These are phyloP conservation scores for Galago senegalensis DNA, from an alignment of 2,797 vertebrate genomes.

Conservation along the genomic window DNA sequence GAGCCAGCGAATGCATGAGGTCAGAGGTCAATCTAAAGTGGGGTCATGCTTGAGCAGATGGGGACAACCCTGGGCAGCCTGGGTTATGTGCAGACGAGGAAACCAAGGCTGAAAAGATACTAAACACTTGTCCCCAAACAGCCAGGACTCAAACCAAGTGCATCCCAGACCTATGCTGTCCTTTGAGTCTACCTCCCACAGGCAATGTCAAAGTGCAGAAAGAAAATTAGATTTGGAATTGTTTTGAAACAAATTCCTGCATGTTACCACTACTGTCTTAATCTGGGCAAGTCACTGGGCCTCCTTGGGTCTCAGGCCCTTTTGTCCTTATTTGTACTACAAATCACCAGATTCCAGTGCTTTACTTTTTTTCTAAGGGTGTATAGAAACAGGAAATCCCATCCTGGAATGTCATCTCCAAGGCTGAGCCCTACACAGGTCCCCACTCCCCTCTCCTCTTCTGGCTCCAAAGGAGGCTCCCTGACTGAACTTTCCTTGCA, in stretches of 20 bases:
- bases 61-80: neutral
- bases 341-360: neutral
- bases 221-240: neutral
- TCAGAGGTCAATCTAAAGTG: too few species aligned
- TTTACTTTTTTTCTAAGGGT: neutral
- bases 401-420: neutral
- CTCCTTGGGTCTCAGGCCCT: neutral
- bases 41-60: neutral
- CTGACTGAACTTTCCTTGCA: neutral
- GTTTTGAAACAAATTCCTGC: neutral
- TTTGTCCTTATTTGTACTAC: neutral
- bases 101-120: neutral
- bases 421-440: neutral
- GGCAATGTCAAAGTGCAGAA: neutral
- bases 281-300: neutral
- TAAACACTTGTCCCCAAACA: neutral
- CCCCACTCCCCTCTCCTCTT: neutral
- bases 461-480: neutral
- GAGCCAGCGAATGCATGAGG: neutral
- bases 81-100: neutral
- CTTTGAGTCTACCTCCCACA: neutral
- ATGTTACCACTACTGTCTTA: neutral
- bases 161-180: neutral
- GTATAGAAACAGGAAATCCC: neutral
- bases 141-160: neutral